Evolutionary conservation across 2,113 vertebrate genomes (phyloP).

Genomic region (Macquaria ambigua): DNA sequence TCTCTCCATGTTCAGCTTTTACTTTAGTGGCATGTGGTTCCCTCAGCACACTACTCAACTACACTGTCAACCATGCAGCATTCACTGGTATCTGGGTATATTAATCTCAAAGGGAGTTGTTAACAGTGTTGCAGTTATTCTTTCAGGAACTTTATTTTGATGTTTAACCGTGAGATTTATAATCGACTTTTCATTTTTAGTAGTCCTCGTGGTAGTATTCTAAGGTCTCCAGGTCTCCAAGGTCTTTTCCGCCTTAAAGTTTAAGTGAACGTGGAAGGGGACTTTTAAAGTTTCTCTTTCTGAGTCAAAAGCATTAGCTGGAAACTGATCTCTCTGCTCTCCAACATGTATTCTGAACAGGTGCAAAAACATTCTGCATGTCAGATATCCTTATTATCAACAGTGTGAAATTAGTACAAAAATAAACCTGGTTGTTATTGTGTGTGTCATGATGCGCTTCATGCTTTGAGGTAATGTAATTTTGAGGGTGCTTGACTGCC

Average conservation of each 20-base stretch:
- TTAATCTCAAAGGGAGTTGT: conserved; percentile 2
- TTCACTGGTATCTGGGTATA: conserved; percentile 5
- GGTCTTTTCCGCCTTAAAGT: conserved; percentile 7
- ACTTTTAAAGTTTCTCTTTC: not conserved
- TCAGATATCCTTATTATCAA: conserved; percentile 22
- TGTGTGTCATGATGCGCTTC: conserved; percentile 1
- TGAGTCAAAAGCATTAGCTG: not conserved
- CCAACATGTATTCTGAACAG: conserved; percentile 22
- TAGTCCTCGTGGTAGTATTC: not conserved
- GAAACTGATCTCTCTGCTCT: not conserved
- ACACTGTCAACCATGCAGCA: not conserved
- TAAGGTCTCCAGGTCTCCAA: not conserved
- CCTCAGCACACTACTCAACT: not conserved
- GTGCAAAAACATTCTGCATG: conserved; percentile 3
- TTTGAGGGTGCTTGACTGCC: conserved; percentile 1
- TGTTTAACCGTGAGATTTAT: not conserved
- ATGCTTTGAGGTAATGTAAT: not conserved
- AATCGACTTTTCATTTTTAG: not conserved
- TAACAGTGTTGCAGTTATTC: conserved; percentile 3
- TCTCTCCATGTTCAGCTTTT: not conserved
- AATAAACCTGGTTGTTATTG: not conserved
- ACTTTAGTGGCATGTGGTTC: conserved; percentile 1
- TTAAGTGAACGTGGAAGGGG: not conserved
- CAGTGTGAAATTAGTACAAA: conserved; percentile 11
- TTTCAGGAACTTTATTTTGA: not conserved